Conservation (phyloP, 1,140 invertebrate genomes). For the Brachionus paranguensis region DNA sequence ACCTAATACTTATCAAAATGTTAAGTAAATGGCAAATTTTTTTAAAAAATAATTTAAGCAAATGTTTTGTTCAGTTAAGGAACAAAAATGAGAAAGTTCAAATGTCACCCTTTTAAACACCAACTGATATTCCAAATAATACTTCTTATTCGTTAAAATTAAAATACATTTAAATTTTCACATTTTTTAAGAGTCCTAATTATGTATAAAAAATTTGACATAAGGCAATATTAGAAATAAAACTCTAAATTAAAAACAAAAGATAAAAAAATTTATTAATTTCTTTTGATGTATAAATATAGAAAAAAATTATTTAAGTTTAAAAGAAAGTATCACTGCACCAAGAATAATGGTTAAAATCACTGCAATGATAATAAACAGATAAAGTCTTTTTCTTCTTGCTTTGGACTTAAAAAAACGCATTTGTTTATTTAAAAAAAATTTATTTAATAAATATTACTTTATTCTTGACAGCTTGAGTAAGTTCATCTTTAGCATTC, state of each 20-base stretch:
- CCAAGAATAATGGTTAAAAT: not conserved
- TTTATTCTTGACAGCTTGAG: not conserved
- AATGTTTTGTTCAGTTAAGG: too few species aligned
- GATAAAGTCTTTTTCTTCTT: constrained; percentile 11
- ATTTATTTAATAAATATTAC: not conserved
- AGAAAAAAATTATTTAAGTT: not conserved
- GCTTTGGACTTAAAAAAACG: not conserved
- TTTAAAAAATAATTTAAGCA: too few species aligned
- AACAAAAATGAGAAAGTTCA: too few species aligned
- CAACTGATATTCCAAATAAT: too few species aligned
- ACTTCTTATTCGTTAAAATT: too few species aligned
- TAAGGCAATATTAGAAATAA: not conserved
- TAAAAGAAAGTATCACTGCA: not conserved
- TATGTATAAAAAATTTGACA: too few species aligned
- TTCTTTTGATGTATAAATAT: not conserved
- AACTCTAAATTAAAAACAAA: not conserved
- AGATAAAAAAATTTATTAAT: not conserved
- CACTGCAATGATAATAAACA: not conserved
- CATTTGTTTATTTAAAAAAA: not conserved
- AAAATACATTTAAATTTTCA: too few species aligned
- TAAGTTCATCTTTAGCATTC: not conserved
- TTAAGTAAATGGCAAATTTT: too few species aligned
- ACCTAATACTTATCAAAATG: too few species aligned
- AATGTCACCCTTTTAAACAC: too few species aligned
- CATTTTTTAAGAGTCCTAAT: too few species aligned